A percentile compares a stretch with the other conserved stretches of the same genome.
Evolutionary conservation across 1,140 invertebrate species (phyloP).

Genomic region (Apis florea): DNA sequence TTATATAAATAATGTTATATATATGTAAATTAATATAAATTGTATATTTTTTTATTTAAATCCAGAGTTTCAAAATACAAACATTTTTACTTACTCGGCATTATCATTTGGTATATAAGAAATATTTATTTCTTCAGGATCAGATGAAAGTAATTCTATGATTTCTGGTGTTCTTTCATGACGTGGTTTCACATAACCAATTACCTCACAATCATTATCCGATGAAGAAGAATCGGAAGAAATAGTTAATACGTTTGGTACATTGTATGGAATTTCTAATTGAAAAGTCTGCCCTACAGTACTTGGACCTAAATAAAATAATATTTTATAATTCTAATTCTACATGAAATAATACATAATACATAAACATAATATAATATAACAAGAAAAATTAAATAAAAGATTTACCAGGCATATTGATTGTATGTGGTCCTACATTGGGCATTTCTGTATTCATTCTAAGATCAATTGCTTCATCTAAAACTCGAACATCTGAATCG

Average conservation of each 20-base stretch:
- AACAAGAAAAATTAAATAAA: not conserved
- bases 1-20: too few species aligned
- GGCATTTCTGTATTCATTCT: slow-evolving; percentile 59
- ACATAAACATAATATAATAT: too few species aligned
- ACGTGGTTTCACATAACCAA: slow-evolving; percentile 81
- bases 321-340: not conserved
- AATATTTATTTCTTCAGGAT: slow-evolving; percentile 60
- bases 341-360: not conserved
- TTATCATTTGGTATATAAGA: slow-evolving; percentile 40
- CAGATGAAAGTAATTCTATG: slow-evolving; percentile 78
- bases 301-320: slow-evolving; percentile 65
- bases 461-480: slow-evolving; percentile 63
- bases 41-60: not conserved
- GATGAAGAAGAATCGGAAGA: slow-evolving; percentile 68
- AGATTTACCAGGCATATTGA: slow-evolving; percentile 66
- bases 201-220: slow-evolving; percentile 74
- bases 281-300: slow-evolving; percentile 65
- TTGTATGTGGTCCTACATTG: slow-evolving; percentile 53
- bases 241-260: slow-evolving; percentile 66
- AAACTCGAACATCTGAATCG: slow-evolving; percentile 71
- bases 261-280: slow-evolving; percentile 37
- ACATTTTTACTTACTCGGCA: slow-evolving; percentile 40
- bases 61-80: not conserved
- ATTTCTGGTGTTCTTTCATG: slow-evolving; percentile 81
- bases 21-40: not conserved